A percentile compares a stretch with the other conserved stretches of the same genome.
Conservation (phyloP, 1,140 invertebrate species). For the Ylistrum balloti region DNA sequence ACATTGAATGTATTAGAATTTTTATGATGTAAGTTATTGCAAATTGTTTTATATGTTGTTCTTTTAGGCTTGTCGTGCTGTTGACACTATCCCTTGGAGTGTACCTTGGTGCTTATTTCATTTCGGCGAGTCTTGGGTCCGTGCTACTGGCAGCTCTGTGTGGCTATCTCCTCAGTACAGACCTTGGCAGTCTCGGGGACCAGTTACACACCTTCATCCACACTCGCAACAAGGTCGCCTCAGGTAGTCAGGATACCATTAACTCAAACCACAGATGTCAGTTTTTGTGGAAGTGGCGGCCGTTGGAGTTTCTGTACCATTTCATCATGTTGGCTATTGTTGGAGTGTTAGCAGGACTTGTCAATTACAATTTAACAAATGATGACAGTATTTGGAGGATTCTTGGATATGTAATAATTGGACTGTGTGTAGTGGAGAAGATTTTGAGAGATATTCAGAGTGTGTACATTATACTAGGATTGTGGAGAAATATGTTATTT, state of each 20-base stretch:
- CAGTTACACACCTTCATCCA: constrained; percentile 64
- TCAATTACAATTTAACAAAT: constrained; percentile 60
- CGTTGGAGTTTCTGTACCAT: constrained; percentile 77
- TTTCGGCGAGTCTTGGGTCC: constrained; percentile 69
- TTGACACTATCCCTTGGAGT: constrained; percentile 71
- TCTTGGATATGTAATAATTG: constrained; percentile 77
- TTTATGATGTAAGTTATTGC: no score
- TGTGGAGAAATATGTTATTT: constrained; percentile 79
- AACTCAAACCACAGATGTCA: constrained; percentile 50
- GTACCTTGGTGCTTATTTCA: constrained; percentile 74
- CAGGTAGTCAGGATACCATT: constrained; percentile 41
- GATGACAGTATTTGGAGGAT: constrained; percentile 61
- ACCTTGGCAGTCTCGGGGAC: constrained; percentile 74
- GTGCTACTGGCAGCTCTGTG: constrained; percentile 73
- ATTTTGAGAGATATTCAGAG: constrained; percentile 76
- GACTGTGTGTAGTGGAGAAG: constrained; percentile 77
- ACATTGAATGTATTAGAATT: no score
- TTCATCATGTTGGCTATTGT: constrained; percentile 70
- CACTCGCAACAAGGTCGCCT: constrained; percentile 68
- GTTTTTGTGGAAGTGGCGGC: constrained; percentile 76
- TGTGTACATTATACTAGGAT: constrained; percentile 78
- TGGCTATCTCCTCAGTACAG: constrained; percentile 80
- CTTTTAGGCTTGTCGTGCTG: constrained; percentile 75
- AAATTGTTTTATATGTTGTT: not conserved
- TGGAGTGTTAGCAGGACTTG: constrained; percentile 66